phyloP scores from a whole-genome alignment of 2,888 invertebrate genomes.

The Leistus spinibarbis region DNA sequence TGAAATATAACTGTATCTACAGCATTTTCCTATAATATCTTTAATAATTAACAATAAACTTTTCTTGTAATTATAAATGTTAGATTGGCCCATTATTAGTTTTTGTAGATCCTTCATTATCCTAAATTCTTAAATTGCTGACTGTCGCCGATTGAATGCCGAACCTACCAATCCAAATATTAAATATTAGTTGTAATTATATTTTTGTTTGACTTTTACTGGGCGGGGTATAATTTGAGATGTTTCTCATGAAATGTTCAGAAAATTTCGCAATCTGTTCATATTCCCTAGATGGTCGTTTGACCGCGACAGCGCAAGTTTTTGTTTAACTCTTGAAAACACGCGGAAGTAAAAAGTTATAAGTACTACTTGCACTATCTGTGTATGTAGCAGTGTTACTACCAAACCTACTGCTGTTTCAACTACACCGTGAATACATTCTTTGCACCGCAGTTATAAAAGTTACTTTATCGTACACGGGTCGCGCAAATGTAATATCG shows the following conservation, averaged over 20 bases:
- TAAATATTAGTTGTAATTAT: not conserved
- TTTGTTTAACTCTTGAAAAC: conserved; percentile 4
- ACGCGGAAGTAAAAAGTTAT: not conserved
- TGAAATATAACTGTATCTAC: too few species aligned
- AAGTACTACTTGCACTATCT: not conserved
- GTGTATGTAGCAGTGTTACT: not conserved
- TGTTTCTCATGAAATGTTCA: not conserved
- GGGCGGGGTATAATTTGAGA: not conserved
- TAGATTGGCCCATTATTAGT: not conserved
- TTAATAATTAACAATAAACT: too few species aligned
- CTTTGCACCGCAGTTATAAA: not conserved
- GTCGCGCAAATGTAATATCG: conserved; percentile 1
- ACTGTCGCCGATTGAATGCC: not conserved
- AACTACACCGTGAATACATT: not conserved
- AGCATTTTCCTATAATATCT: too few species aligned
- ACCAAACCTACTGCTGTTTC: not conserved
- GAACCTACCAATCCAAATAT: not conserved
- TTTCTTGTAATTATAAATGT: not conserved
- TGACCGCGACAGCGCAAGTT: conserved; percentile 28
- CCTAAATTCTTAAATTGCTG: not conserved
- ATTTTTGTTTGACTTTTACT: not conserved
- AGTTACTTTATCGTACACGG: conserved; percentile 18
- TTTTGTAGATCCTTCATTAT: not conserved
- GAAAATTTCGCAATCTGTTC: conserved; percentile 23
- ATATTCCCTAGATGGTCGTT: conserved; percentile 28